phyloP scores from a whole-genome alignment of 2,888 invertebrate genomes.

The Nymphalis c-album region DNA sequence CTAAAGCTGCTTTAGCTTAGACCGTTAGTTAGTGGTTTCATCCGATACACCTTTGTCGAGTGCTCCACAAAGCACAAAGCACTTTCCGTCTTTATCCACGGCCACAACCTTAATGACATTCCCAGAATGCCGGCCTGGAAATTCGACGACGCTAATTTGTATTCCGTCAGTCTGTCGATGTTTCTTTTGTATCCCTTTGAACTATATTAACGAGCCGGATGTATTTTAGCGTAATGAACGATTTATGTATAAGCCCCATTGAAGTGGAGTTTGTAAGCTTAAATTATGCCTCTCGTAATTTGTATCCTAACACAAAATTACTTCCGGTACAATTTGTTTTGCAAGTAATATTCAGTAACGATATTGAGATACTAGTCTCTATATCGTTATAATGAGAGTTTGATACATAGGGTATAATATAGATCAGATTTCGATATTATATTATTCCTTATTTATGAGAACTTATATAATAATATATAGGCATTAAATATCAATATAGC shows the following conservation, averaged over 20 bases:
- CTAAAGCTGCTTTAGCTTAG: not conserved
- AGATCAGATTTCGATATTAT: too few species aligned
- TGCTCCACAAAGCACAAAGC: conserved; percentile 33
- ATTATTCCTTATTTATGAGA: too few species aligned
- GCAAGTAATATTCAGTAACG: too few species aligned
- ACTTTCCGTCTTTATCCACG: conserved; percentile 19
- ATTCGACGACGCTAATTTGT: conserved; percentile 22
- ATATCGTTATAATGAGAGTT: too few species aligned
- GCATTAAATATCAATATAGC: too few species aligned
- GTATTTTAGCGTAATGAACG: not conserved
- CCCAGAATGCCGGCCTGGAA: conserved; percentile 19
- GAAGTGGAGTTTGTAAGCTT: too few species aligned
- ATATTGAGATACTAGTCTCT: too few species aligned
- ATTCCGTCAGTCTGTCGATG: conserved; percentile 13
- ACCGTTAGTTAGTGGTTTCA: conserved; percentile 5
- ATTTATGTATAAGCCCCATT: not conserved
- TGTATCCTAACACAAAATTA: too few species aligned
- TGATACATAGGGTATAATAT: too few species aligned
- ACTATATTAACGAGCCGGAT: conserved; percentile 3
- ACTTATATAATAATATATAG: too few species aligned
- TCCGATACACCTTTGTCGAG: conserved; percentile 20
- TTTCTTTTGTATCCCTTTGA: conserved; percentile 5
- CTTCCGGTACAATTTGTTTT: too few species aligned
- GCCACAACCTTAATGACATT: conserved; percentile 32
- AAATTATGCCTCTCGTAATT: too few species aligned